Evolutionary conservation across 1,140 invertebrate genomes (phyloP), one percentile per base, ranked within the genome.

Genomic region (Diachasmimorpha longicaudata): DNA sequence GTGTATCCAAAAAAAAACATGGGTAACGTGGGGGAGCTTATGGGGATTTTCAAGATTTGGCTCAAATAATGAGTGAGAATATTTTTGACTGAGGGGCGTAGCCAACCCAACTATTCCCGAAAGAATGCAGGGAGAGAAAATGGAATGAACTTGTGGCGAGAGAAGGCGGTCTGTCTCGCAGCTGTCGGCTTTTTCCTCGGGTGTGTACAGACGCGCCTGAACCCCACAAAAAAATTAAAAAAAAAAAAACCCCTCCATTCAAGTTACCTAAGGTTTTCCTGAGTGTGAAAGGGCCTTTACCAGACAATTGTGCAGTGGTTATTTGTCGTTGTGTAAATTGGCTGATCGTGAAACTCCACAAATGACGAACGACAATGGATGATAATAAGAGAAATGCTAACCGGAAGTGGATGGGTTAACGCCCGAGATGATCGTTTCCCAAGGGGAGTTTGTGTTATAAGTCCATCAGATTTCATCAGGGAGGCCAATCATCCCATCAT

Each of bases 141-240:
- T 63, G 58, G 48, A 63, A 63, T 63, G 58, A 63, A 63, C 58
- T 63, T 63, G 58, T 52, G 48, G 48, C n/a, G 58, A 31, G 58
- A 63, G 19, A 14, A 63, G 58, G 23, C 58, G 58, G 19, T 63
- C 23, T 63, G 58, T 63, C 23, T 63, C 58, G 58, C 58, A 63
- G 58, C 58, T 63, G 58, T 63, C 23, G 58, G 21, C 23, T 63
- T 31, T 63, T 63, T 63, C 14, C 19, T 63, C 23, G 0, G 0
- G 8, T 11, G 21, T 58, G 19, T 58, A 58, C 52, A 21, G 52
- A 58, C 16, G 21, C 48, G 23, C 23, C 19, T 63, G 23, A 25
- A 63, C 5, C 23, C 48, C 48, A n/a, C 14, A 52, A 16, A 16
- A 16, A 48, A 48, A 39, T 5, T 39, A 55, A 55, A 55, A 8